phyloP scores from a whole-genome alignment of 2,113 vertebrate genomes.

The Neodontobutis hainanensis region DNA sequence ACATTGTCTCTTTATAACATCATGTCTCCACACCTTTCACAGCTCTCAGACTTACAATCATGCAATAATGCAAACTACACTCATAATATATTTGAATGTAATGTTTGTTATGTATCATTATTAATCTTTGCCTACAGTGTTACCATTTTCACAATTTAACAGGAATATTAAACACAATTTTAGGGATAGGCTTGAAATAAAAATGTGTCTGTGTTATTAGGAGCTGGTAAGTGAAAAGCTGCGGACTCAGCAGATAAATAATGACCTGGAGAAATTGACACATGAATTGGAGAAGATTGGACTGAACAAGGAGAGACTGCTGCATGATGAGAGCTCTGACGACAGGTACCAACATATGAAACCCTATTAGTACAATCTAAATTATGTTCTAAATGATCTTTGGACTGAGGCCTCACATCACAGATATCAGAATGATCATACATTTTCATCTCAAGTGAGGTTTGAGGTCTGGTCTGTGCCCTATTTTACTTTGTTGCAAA shows the following conservation, averaged over 20 bases:
- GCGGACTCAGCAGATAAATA: slow-evolving; percentile 94
- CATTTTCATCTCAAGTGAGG: not conserved
- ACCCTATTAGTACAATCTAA: too few species aligned
- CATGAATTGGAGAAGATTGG: slow-evolving; percentile 98
- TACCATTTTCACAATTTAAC: too few species aligned
- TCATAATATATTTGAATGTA: too few species aligned
- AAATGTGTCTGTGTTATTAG: slow-evolving; percentile 68
- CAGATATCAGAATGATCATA: slow-evolving; percentile 6
- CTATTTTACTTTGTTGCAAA: not conserved
- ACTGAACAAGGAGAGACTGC: slow-evolving; percentile 93
- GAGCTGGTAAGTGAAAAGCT: slow-evolving; percentile 97
- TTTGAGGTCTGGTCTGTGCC: slow-evolving; percentile 7
- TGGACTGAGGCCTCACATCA: not conserved
- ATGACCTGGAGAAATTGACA: slow-evolving; percentile 95
- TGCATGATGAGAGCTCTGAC: slow-evolving; percentile 90
- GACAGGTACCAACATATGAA: slow-evolving; percentile 82
- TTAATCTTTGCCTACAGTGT: too few species aligned
- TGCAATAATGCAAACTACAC: too few species aligned
- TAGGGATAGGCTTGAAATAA: too few species aligned
- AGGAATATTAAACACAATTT: too few species aligned
- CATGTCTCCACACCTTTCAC: too few species aligned
- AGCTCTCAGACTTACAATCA: too few species aligned
- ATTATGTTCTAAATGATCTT: not conserved
- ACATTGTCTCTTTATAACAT: too few species aligned
- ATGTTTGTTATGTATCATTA: too few species aligned